Evolutionary conservation across 2,113 vertebrate species (phyloP), one percentile per base, ranked within the genome.

Genomic region (Aegithalos caudatus): DNA sequence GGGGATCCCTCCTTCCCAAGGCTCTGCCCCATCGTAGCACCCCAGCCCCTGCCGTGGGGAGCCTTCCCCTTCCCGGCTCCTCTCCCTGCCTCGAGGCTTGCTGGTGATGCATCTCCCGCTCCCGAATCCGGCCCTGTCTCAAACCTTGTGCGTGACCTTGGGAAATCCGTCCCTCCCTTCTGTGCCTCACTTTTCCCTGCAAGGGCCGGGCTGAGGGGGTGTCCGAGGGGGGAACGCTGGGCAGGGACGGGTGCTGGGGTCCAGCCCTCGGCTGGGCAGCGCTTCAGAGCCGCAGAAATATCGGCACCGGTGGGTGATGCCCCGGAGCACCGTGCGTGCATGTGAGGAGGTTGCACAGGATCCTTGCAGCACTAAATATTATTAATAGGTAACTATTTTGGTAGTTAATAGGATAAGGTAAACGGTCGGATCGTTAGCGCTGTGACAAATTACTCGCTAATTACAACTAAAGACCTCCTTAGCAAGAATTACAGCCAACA

Each of bases 101-200:
- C 61, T 12, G 5, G 35, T 9, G 70, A 47, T 76, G 83, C 28
- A n/a, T 70, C 56, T 82, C 87, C 54, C 1, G 12, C 69, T 86
- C 74, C 57, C 9, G 1, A 20, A 14, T 9, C 82, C 51, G 27
- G 87, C 94, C 81, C 82, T 71, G 79, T 3, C 78, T 86, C 74
- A 92, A 93, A 90, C 94, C 93, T 92, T 96, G 81, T 78, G 83
- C 11, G 6, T 94, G 86, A 96, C 92, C 94, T 95, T 94, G 91
- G 95, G 80, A 90, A 95, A 95, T 93, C 51, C 7, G 2, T 72
- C 74, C 90, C 71, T 90, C 79, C 74, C 17, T 13, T 77, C 85
- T 1, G 2, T 22, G 73, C 70, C 53, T 79, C 12, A 2, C 23
- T 82, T 91, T 86, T 61, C 53, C 57, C 45, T 47, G 57, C 61